These are phyloP conservation scores for Epizoanthus ramosus DNA, from an alignment of 92 coral and sea anemone species.

Conservation along the genomic window DNA sequence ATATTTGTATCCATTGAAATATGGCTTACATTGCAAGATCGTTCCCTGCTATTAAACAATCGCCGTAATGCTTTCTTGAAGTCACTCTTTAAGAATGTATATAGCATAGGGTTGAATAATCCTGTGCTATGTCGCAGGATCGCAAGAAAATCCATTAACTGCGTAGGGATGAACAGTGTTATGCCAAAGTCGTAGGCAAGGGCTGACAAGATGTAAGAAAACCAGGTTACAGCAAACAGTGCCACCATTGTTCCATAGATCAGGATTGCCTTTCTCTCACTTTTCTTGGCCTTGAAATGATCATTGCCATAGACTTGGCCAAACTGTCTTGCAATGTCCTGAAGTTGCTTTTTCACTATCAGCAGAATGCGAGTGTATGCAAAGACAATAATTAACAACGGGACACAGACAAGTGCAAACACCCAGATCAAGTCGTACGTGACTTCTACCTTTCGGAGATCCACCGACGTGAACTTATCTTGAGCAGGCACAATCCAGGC, in stretches of 20 bases:
- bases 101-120: background rate
- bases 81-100: background rate
- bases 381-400: background rate
- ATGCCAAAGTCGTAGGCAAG: background rate
- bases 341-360: conserved; percentile 18
- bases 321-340: conserved; percentile 12
- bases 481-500: conserved; percentile 26
- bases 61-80: background rate
- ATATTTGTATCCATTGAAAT: too few species aligned
- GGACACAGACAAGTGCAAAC: conserved; percentile 3
- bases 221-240: background rate
- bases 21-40: too few species aligned
- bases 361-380: conserved; percentile 11
- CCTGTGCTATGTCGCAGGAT: conserved; percentile 2
- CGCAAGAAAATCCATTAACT: background rate
- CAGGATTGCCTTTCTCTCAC: conserved; percentile 8
- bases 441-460: conserved; percentile 4
- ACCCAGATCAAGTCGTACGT: conserved; percentile 27
- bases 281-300: background rate
- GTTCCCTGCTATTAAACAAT: background rate
- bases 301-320: background rate
- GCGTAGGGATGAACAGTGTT: background rate
- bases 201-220: background rate
- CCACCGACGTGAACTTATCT: background rate
- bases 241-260: conserved; percentile 2